Evolutionary conservation across 2,113 vertebrate species (phyloP), one percentile per base, ranked within the genome.

Genomic region (Hippolais icterina): DNA sequence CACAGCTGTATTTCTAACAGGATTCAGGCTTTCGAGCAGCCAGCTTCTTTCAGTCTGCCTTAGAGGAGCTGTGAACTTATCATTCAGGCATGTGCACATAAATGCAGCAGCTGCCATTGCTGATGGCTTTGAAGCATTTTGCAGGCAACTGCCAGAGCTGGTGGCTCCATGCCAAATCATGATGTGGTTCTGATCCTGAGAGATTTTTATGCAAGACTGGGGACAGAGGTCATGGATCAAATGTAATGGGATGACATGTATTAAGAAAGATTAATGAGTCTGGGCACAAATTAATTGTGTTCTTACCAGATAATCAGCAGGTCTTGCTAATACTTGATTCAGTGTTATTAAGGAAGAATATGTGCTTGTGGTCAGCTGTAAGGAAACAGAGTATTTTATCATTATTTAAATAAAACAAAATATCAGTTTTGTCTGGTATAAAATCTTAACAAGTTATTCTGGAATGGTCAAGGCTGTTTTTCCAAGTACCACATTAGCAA

Each of bases 261-360:
- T 97, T 96, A 96, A 95, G 94, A 96, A 94, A 96, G 94, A 96
- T 96, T 98, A 97, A 97, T 97, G 95, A 96, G 84, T 70, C 83
- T 97, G 91, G 87, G 87, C 93, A 96, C 77, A 97, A 97, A 98
- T 98, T 98, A 97, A 98, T 97, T 91, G 97, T 96, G 87, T 94
- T 96, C 95, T 91, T 95, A 94, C 57, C 80, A 64, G 39, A 93
- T 95, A 97, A 97, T 94, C 71, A 97, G 90, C 79, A 85, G 90
- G 92, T 97, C 93, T 96, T 61, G 64, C 44, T 94, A 82, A 87
- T 87, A 80, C 89, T 97, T 95, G 81, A 95, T 96, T 95, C 69
- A 81, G 2, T 81, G 53, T 71, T 93, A 52, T 57, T 76, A 87
- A 61, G 72, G 70, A 82, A 77, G 54, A 88, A 66, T 92, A 71